These are phyloP conservation scores for Rutpela maculata DNA, from an alignment of 2,888 invertebrate genomes.

Conservation along the genomic window DNA sequence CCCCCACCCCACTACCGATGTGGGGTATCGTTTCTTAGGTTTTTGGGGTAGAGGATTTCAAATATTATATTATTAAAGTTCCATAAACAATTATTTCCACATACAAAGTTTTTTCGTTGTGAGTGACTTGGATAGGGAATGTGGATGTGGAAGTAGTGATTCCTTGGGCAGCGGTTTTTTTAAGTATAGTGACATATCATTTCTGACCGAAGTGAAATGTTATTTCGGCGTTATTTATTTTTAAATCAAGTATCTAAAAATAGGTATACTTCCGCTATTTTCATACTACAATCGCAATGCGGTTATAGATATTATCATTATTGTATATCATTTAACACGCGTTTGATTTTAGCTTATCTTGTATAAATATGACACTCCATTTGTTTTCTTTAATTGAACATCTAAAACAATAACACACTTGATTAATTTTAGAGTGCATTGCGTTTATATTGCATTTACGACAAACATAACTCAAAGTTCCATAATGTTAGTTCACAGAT, in stretches of 20 bases:
- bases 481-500: not conserved
- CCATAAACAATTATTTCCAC: too few species aligned
- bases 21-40: too few species aligned
- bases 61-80: too few species aligned
- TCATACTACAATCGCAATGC: not conserved
- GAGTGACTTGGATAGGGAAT: too few species aligned
- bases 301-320: not conserved
- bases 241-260: not conserved
- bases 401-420: not conserved
- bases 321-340: not conserved
- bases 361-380: not conserved
- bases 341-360: conserved; percentile 3
- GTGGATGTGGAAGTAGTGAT: too few species aligned
- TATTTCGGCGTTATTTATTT: too few species aligned
- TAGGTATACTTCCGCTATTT: not conserved
- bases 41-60: too few species aligned
- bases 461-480: not conserved
- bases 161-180: too few species aligned
- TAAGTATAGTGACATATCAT: too few species aligned
- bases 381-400: not conserved
- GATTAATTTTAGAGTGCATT: not conserved
- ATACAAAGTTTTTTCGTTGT: too few species aligned
- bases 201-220: not conserved
- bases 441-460: not conserved
- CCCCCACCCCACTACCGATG: too few species aligned